A percentile compares a stretch with the other conserved stretches of the same genome.
phyloP scores from a whole-genome alignment of 2,797 vertebrate species.

The Catostomus latipinnis region DNA sequence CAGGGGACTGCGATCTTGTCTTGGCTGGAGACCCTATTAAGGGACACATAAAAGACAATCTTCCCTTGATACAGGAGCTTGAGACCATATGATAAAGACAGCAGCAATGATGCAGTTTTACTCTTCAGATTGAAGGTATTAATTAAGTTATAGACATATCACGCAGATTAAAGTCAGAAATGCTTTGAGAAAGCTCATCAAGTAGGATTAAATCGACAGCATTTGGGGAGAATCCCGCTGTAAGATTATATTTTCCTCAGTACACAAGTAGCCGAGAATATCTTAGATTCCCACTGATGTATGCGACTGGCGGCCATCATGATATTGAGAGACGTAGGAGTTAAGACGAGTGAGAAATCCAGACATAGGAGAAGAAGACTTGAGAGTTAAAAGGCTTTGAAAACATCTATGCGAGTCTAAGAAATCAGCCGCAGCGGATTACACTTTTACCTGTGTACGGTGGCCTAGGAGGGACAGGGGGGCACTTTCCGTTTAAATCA shows the following conservation, averaged over 20 bases:
- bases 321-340: constrained; percentile 8
- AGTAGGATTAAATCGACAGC: constrained; percentile 40
- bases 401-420: constrained; percentile 66
- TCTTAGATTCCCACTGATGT: constrained; percentile 1
- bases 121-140: constrained; percentile 37
- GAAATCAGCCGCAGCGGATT: background rate
- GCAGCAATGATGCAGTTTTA: constrained; percentile 21
- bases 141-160: constrained; percentile 30
- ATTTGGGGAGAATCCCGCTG: constrained; percentile 34
- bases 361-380: background rate
- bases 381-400: constrained; percentile 62
- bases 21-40: constrained; percentile 91
- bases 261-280: too few species aligned
- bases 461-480: constrained; percentile 95
- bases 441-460: constrained; percentile 86
- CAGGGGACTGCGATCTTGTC: constrained; percentile 87
- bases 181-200: constrained; percentile 41
- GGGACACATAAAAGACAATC: constrained; percentile 61
- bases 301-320: background rate
- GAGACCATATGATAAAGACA: constrained; percentile 19
- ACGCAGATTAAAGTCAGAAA: constrained; percentile 52
- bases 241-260: constrained; percentile 17
- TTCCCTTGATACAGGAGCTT: constrained; percentile 32
- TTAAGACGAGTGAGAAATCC: constrained; percentile 48
- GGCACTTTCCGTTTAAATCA: constrained; percentile 88